These are phyloP conservation scores for Falcaria lacertinaria DNA, from an alignment of 2,888 invertebrate species.

Conservation along the genomic window DNA sequence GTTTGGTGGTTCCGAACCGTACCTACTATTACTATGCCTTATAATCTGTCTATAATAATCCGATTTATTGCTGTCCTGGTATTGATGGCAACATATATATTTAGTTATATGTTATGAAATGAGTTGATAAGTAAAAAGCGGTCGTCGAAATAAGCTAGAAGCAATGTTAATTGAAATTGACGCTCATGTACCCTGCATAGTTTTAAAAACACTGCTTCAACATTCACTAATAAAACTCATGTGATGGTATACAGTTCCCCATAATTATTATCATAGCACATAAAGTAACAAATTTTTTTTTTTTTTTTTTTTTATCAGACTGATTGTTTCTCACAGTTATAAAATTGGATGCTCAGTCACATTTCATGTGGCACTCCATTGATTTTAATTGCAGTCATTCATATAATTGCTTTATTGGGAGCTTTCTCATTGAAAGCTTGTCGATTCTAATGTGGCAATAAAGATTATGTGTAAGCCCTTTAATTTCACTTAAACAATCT, in stretches of 20 bases:
- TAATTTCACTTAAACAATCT: slow-evolving; percentile 46
- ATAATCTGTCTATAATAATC: too few species aligned
- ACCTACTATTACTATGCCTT: too few species aligned
- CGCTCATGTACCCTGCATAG: too few species aligned
- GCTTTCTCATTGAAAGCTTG: slow-evolving; percentile 63
- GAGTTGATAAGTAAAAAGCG: too few species aligned
- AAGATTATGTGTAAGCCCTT: slow-evolving; percentile 53
- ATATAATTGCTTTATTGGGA: slow-evolving; percentile 70
- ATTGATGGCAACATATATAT: too few species aligned
- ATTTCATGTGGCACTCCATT: slow-evolving; percentile 64
- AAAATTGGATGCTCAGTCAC: slow-evolving; percentile 54
- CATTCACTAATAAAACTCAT: neutral
- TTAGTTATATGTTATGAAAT: too few species aligned
- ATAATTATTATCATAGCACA: slow-evolving; percentile 48
- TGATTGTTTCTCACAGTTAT: slow-evolving; percentile 75
- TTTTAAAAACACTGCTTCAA: too few species aligned
- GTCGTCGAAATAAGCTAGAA: too few species aligned
- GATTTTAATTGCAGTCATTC: slow-evolving; percentile 70
- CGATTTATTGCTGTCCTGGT: too few species aligned
- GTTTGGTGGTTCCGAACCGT: too few species aligned
- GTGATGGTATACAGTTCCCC: slow-evolving; percentile 26
- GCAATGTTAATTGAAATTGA: too few species aligned
- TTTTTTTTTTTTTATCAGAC: slow-evolving; percentile 63
- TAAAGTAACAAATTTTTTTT: slow-evolving; percentile 46
- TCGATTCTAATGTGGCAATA: slow-evolving; percentile 63